These are phyloP conservation scores for Trinorchestia longiramus DNA, from an alignment of 1,140 invertebrate species.

Conservation along the genomic window DNA sequence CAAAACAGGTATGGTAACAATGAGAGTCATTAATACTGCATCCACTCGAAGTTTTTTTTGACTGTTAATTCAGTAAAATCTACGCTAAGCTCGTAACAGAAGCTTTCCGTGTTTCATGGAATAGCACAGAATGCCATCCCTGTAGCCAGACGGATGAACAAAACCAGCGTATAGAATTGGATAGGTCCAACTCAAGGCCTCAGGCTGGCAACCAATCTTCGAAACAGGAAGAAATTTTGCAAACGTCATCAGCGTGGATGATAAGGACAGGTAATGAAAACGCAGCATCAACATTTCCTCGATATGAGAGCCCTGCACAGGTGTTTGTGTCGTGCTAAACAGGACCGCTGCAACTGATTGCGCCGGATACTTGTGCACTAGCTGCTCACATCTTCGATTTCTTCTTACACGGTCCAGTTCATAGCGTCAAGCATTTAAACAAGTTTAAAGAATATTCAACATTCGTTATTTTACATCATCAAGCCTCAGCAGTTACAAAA, in stretches of 20 bases:
- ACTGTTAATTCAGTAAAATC: not conserved
- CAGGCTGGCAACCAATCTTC: not conserved
- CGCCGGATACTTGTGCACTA: not conserved
- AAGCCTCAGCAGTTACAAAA: not conserved
- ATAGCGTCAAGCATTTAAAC: not conserved
- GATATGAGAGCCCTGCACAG: not conserved
- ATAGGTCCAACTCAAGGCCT: not conserved
- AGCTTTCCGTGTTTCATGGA: not conserved
- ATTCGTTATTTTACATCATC: not conserved
- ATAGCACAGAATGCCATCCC: not conserved
- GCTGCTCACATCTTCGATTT: not conserved
- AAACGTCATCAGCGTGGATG: not conserved
- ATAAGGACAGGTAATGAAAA: not conserved
- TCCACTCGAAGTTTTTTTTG: not conserved
- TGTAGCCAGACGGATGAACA: not conserved
- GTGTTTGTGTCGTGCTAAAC: not conserved
- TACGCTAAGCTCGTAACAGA: not conserved
- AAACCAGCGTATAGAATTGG: not conserved
- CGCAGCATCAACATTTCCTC: not conserved
- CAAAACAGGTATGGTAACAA: not conserved
- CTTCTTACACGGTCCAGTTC: not conserved
- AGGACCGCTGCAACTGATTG: not conserved
- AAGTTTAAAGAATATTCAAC: not conserved
- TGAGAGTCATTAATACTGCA: not conserved
- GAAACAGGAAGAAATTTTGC: constrained; percentile 8